Percentiles rank a stretch among this genome's conserved stretches.
Conservation (phyloP, 2,888 invertebrate species). For the Sylvicola cinctus region DNA sequence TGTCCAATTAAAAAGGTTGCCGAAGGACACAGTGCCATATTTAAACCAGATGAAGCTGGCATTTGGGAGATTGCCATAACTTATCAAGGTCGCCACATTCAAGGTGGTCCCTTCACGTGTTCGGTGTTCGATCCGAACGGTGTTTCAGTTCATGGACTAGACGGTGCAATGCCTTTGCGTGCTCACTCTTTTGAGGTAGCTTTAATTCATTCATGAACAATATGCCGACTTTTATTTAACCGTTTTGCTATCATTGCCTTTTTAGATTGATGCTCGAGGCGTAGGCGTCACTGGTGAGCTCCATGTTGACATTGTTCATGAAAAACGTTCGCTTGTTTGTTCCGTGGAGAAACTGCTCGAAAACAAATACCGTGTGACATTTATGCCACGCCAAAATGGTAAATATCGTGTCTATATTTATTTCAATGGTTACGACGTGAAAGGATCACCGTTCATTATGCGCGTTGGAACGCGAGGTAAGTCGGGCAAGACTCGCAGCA, state of each 20-base stretch:
- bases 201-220: constrained; percentile 25
- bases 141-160: constrained; percentile 59
- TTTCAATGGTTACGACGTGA: constrained; percentile 74
- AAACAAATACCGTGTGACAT: constrained; percentile 56
- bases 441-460: constrained; percentile 72
- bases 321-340: constrained; percentile 65
- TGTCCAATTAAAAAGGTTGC: constrained; percentile 73
- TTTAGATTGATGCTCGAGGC: constrained; percentile 39
- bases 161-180: constrained; percentile 65
- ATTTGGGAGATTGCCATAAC: constrained; percentile 93
- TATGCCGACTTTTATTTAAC: constrained; percentile 10
- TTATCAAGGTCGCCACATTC: constrained; percentile 88
- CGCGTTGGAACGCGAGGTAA: constrained; percentile 56
- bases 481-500: constrained; percentile 30
- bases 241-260: not conserved
- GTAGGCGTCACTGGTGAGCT: constrained; percentile 75
- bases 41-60: constrained; percentile 92
- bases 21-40: constrained; percentile 85
- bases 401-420: constrained; percentile 74
- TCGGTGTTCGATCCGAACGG: constrained; percentile 88
- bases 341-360: constrained; percentile 60
- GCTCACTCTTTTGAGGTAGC: constrained; percentile 67
- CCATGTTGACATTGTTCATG: constrained; percentile 75
- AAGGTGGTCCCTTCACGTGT: constrained; percentile 91
- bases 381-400: constrained; percentile 57